Evolutionary conservation across 2,888 invertebrate species (phyloP), one percentile per base, ranked within the genome.

Genomic region (Agrochola circellaris): DNA sequence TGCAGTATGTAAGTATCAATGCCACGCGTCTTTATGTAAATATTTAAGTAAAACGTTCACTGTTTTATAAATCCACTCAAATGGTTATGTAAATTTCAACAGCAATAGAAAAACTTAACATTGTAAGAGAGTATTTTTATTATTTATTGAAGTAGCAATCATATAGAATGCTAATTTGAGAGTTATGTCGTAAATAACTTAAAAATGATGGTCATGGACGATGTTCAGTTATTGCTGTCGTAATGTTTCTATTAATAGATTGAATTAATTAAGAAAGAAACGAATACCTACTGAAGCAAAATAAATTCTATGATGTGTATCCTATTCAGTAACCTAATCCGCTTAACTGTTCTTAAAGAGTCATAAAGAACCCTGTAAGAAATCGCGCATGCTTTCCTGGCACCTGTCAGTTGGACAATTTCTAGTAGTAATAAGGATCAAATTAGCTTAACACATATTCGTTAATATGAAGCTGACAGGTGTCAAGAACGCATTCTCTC

Each of bases 21-120:
- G 76, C 88, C 89, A 89, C 90, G 88, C 88, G 90, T 76, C 79
- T 60, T 23, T 79, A 81, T 73, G 82, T 87, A 89, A 90, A 91
- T 90, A 91, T 90, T 91, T 85, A 80, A 87, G 67, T 78, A 81
- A 73, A 78, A 81, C 74, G 51, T 69, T 70, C 81, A 77, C 82
- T 90, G 87, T 88, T 91, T 89, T 82, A 87, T 87, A 89, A 91
- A 90, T 84, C 73, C 71, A 75, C 68, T 82, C 81, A 58, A 82
- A 80, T 66, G 69, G 83, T 83, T 81, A 87, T 81, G 82, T 85
- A 85, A 85, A 88, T 83, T 83, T 61, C 68, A 82, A 81, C 76
- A 74, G 69, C 58, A 75, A 77, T 80, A 80, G 68, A 74, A 81
- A 79, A 81, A 77, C 51, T 64, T 76, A 48, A 83, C 85, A 73